Evolutionary conservation across 2,113 vertebrate species (phyloP).

Genomic region (Onychostoma macrolepis): DNA sequence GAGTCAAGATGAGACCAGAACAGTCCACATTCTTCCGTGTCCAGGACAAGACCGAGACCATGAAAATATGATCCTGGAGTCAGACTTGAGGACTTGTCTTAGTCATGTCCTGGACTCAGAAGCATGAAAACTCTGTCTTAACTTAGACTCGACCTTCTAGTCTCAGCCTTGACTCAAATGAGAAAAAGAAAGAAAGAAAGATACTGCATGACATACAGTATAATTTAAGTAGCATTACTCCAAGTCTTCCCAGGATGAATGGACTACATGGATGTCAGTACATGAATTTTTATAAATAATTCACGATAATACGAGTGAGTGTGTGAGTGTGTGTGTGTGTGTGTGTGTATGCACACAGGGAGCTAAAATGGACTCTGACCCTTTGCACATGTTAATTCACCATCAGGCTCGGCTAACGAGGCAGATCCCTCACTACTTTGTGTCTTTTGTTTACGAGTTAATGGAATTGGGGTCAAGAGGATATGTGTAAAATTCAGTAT

Average conservation of each 20-base stretch:
- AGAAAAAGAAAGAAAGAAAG: too few species aligned
- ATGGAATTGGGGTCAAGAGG: constrained; percentile 80
- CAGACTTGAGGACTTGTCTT: background rate
- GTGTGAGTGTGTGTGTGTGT: background rate
- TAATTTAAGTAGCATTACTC: background rate
- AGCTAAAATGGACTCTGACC: constrained; percentile 80
- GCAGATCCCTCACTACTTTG: constrained; percentile 71
- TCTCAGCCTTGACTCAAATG: background rate
- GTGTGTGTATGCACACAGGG: constrained; percentile 52
- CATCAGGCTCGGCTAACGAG: constrained; percentile 71
- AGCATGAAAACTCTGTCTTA: background rate
- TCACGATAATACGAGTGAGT: background rate
- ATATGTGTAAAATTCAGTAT: constrained; percentile 64
- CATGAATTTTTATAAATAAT: constrained; percentile 25
- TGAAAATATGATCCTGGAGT: background rate
- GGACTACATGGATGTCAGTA: background rate
- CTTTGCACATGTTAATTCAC: constrained; percentile 74
- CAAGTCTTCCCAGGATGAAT: background rate
- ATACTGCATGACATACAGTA: background rate
- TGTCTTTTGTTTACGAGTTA: constrained; percentile 78
- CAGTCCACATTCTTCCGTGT: background rate
- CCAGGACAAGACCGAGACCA: background rate
- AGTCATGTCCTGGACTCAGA: background rate
- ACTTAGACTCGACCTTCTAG: background rate
- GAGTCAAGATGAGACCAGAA: too few species aligned